Evolutionary conservation across 2,113 vertebrate genomes (phyloP), one percentile per base, ranked within the genome.

Genomic region (Camelus dromedarius): DNA sequence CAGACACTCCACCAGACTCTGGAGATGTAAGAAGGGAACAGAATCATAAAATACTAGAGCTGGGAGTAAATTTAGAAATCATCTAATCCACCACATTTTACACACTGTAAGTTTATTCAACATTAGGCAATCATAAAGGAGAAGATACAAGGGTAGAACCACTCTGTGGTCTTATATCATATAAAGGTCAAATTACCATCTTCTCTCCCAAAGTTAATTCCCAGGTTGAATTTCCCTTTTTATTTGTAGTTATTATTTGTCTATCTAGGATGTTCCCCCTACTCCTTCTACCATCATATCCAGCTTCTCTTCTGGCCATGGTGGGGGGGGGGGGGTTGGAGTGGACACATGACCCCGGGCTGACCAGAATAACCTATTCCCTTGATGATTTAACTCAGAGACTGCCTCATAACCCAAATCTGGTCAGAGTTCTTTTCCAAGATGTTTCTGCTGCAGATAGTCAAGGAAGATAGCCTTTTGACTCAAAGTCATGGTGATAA

Each of bases 61-160:
- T 90, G 60, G 13, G 75, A 93, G n/a, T 89, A 87, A 81, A 91
- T 85, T 94, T 70, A 94, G 66, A 73, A 92, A 76, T 73, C 4
- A 89, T 80, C 12, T 42, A 35, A 88, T 30, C 16, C 20, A 81
- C 42, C 38, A 73, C 4, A 92, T 92, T 95, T 73, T 76, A 96
- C 32, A 83, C 13, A 35, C 20, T 56, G 20, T 54, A 56, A 24
- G 30, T 30, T 84, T 89, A 73, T 62, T 19, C 52, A 62, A 75
- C 22, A 81, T 84, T 89, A 69, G 32, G 32, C 26, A 93, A 58
- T 88, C 83, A 80, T 67, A 73, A 64, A 28, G 32, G 56, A 84
- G 72, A 93, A 76, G n/a, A 92, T 42, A 70, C 52, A 94, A 48
- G 50, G 20, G 11, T 38, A 46, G 42, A 54, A 86, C 56, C 48